Evolutionary conservation across 2,888 invertebrate genomes (phyloP), one percentile per base, ranked within the genome.

Genomic region (Amblyteles armatorius): DNA sequence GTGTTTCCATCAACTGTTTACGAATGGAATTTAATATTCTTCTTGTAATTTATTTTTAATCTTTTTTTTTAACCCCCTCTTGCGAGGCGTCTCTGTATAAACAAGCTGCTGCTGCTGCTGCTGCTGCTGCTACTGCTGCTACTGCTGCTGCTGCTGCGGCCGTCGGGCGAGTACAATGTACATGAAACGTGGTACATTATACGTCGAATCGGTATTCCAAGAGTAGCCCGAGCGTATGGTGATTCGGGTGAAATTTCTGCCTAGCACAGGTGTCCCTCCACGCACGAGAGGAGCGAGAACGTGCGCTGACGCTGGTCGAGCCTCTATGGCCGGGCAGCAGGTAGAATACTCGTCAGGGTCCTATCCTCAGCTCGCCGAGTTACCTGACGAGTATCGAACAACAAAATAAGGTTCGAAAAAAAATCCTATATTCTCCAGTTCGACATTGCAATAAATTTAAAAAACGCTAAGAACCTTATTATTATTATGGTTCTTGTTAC

Each of bases 221-320:
- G 78, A 52, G 83, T 26, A 69, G 69, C 76, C 36, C 72, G 60
- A 76, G 48, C 71, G 79, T 81, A 84, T 86, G 87, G 76, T 84
- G 84, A 87, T 86, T 84, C 63, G 84, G 82, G 79, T 84, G 77
- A 86, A 84, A 79, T 86, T 86, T 87, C 81, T 83, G 69, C 40
- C 33, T 52, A 67, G 63, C 72, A 80, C 85, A 84, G 84, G 84
- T 82, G 73, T 48, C 76, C 79, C 71, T 48, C 74, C 73, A 67
- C 11, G 40, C 44, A 67, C 72, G 22, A 72, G 44, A 63, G 65
- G 19, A 48, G 74, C 76, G 52, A 36, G 29, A 63, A 63, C 26
- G 69, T 52, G 65, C 79, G 40, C 50, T 13, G 7, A 16, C 55
- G 33, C 33, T 29, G 79, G 68, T 52, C 60, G 13, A 60, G 40